Percentiles rank a stretch among this genome's conserved stretches.
Evolutionary conservation across 1,140 invertebrate species (phyloP).

Genomic region (Drosophila setifemur): DNA sequence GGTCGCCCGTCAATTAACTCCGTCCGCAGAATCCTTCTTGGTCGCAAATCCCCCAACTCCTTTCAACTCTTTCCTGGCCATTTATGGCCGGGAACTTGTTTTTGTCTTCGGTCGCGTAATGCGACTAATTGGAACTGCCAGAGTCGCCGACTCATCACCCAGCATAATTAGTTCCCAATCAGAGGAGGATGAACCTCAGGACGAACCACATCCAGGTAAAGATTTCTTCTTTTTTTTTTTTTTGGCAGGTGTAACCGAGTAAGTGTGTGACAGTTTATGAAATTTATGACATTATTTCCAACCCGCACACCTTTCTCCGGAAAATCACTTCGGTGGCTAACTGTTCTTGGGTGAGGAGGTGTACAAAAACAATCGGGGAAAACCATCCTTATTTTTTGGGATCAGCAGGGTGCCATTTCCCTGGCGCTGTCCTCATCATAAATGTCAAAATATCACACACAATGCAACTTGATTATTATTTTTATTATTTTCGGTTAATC

Average conservation of each 20-base stretch:
- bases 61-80: neutral
- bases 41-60: neutral
- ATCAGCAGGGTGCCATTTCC: conserved; percentile 9
- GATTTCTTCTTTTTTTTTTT: too few relatives aligned
- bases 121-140: conserved; percentile 26
- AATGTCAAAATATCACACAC: conserved; percentile 60
- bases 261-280: conserved; percentile 19
- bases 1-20: conserved; percentile 13
- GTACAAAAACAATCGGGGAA: too few relatives aligned
- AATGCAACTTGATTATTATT: conserved; percentile 44
- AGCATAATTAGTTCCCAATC: conserved; percentile 37
- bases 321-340: conserved; percentile 16
- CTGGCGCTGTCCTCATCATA: conserved; percentile 31
- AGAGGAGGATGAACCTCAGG: conserved; percentile 11
- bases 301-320: conserved; percentile 15
- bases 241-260: conserved; percentile 17
- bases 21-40: conserved; percentile 13
- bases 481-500: neutral
- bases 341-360: too few relatives aligned
- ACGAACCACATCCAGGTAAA: conserved; percentile 24
- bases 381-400: conserved; percentile 1
- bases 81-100: conserved; percentile 19
- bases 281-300: conserved; percentile 43
- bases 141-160: neutral
- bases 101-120: conserved; percentile 14